Conservation (phyloP, 2,888 invertebrate genomes). For the Cryptophagus acutangulus region DNA sequence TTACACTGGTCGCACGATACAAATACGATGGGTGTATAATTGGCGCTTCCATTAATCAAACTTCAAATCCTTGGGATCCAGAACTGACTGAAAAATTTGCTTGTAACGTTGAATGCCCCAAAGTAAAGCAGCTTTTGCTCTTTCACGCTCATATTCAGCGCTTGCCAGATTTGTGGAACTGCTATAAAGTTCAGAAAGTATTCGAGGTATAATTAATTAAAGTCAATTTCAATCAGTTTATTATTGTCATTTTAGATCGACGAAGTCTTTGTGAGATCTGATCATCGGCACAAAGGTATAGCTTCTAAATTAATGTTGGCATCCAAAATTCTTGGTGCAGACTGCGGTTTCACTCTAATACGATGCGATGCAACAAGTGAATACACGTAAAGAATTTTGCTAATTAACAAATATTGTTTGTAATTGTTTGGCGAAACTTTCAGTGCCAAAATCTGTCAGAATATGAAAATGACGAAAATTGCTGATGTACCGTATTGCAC, state of each 20-base stretch:
- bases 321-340: slow-evolving; percentile 46
- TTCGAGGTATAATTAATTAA: slow-evolving; percentile 47
- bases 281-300: slow-evolving; percentile 51
- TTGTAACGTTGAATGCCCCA: slow-evolving; percentile 44
- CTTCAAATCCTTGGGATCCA: slow-evolving; percentile 52
- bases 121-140: slow-evolving; percentile 50
- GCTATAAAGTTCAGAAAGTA: slow-evolving; percentile 47
- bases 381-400: slow-evolving; percentile 47
- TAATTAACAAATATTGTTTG: background rate
- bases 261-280: slow-evolving; percentile 49
- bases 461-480: slow-evolving; percentile 49
- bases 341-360: slow-evolving; percentile 49
- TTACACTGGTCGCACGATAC: slow-evolving; percentile 37
- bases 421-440: slow-evolving; percentile 11
- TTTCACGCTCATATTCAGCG: slow-evolving; percentile 52
- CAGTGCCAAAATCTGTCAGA: slow-evolving; percentile 51
- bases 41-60: slow-evolving; percentile 51
- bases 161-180: slow-evolving; percentile 49
- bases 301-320: slow-evolving; percentile 46
- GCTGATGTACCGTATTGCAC: slow-evolving; percentile 53
- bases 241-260: slow-evolving; percentile 44
- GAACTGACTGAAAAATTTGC: slow-evolving; percentile 53
- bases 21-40: slow-evolving; percentile 44
- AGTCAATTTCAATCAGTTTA: background rate
- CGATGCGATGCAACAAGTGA: slow-evolving; percentile 50